phyloP scores from a whole-genome alignment of 1,140 invertebrate genomes.

The Microplitis mediator region DNA sequence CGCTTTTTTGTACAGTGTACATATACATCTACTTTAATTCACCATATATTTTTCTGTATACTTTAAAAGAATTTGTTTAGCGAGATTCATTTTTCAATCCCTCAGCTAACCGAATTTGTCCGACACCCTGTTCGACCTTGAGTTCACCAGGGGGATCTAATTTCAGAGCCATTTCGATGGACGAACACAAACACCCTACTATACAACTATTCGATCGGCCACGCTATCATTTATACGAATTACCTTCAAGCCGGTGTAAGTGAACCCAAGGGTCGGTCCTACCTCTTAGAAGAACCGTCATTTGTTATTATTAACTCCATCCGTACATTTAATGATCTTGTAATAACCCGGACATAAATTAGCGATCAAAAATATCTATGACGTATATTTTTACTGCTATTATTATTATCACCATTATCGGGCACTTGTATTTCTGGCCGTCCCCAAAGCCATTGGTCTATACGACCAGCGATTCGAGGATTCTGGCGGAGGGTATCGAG shows the following conservation, averaged over 20 bases:
- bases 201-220: constrained; percentile 23
- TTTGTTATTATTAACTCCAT: constrained; percentile 40
- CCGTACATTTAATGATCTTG: constrained; percentile 31
- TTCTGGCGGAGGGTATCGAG: too few relatives aligned
- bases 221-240: constrained; percentile 40
- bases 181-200: constrained; percentile 12
- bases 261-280: background rate
- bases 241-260: constrained; percentile 17
- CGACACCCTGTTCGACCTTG: constrained; percentile 31
- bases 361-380: too few relatives aligned
- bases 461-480: background rate
- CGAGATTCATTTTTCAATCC: constrained; percentile 35
- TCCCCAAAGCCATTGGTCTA: background rate
- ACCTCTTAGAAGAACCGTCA: constrained; percentile 10
- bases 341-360: constrained; percentile 22
- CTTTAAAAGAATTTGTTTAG: background rate
- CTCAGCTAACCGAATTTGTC: constrained; percentile 38
- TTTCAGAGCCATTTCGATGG: constrained; percentile 38
- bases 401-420: too few relatives aligned
- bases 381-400: too few relatives aligned
- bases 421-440: too few relatives aligned
- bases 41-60: background rate
- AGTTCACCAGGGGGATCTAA: constrained; percentile 31
- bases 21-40: background rate
- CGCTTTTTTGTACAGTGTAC: too few relatives aligned